phyloP scores from a whole-genome alignment of 2,113 vertebrate genomes.

The Heterochromis multidens region DNA sequence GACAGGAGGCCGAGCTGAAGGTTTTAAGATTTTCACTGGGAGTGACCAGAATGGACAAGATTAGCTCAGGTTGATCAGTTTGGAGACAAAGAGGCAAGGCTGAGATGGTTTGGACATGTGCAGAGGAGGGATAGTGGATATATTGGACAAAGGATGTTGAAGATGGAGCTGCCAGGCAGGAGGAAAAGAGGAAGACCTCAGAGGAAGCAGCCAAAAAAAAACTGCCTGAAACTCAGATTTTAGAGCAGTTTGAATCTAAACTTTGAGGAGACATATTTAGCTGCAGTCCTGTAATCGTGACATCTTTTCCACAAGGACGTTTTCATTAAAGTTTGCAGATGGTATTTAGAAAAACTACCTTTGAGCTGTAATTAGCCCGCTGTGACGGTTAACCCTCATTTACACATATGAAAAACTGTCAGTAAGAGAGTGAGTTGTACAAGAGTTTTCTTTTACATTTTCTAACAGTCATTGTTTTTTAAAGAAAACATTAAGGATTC shows the following conservation, averaged over 20 bases:
- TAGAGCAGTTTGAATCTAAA: background rate
- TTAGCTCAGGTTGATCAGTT: background rate
- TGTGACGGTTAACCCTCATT: background rate
- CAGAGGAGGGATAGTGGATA: background rate
- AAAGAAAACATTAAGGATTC: fast-evolving
- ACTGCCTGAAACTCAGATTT: background rate
- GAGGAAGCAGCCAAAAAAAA: background rate
- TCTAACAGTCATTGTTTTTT: background rate
- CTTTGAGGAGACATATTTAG: background rate
- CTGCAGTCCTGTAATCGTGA: background rate
- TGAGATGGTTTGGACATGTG: background rate
- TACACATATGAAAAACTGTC: too few species aligned
- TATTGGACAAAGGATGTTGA: background rate
- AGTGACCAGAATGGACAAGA: background rate
- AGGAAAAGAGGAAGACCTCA: background rate
- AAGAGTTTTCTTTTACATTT: fast-evolving
- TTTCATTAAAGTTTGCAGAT: background rate
- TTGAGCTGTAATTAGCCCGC: background rate
- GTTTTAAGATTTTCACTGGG: background rate
- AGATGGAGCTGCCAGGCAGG: background rate
- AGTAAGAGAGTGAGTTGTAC: fast-evolving
- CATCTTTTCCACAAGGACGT: background rate
- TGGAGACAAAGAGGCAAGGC: fast-evolving
- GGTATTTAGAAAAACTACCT: background rate
- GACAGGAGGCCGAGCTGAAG: background rate